Conservation (phyloP, 2,888 invertebrate genomes). For the Apodemia zela region DNA sequence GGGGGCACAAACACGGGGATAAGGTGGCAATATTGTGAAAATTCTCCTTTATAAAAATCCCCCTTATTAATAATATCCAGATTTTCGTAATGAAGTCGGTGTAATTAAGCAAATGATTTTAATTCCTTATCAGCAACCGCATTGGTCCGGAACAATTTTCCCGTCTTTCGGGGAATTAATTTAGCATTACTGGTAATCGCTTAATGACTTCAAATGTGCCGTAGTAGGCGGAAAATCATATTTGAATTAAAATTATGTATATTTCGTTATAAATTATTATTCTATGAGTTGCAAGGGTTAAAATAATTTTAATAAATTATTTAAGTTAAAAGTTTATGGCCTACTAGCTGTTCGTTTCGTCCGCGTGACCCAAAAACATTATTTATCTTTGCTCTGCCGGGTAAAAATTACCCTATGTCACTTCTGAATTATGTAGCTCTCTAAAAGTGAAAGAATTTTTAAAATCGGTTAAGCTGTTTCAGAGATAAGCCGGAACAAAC, state of each 20-base stretch:
- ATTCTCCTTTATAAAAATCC: not conserved
- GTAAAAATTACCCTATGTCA: no score
- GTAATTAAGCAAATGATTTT: conserved; percentile 9
- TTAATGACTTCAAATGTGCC: not conserved
- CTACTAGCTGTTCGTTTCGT: no score
- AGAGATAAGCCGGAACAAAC: no score
- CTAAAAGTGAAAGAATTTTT: no score
- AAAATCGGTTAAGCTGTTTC: no score
- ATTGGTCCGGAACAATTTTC: conserved; percentile 1
- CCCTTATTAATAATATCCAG: not conserved
- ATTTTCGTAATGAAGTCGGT: conserved; percentile 5
- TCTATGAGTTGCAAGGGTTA: no score
- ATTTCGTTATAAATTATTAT: not conserved
- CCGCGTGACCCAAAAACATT: no score
- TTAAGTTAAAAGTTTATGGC: no score
- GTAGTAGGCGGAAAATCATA: conserved; percentile 2
- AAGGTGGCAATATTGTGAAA: not conserved
- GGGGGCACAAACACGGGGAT: no score
- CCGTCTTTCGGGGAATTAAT: conserved; percentile 8
- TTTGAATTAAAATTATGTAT: not conserved
- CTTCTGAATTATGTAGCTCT: no score
- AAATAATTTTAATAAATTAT: no score
- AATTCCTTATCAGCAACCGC: conserved; percentile 5
- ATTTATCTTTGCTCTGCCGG: no score
- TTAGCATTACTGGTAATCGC: conserved; percentile 9